Conservation (phyloP, 2,888 invertebrate genomes). For the Eulithis prunata region DNA sequence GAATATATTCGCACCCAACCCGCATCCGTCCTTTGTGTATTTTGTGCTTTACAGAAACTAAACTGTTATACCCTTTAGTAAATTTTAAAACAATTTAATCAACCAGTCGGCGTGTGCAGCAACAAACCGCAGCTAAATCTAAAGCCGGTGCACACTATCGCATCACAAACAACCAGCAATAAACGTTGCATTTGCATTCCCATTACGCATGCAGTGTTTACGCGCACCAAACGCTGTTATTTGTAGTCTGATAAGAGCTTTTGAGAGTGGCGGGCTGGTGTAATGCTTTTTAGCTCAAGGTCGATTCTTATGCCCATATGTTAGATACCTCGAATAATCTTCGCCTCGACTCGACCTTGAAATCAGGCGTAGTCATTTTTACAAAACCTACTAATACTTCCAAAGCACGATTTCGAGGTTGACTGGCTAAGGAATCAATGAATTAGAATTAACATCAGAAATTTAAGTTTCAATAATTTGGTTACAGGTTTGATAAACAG, state of each 20-base stretch:
- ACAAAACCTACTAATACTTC: no score
- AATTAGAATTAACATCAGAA: no score
- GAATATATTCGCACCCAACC: no score
- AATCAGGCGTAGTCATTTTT: no score
- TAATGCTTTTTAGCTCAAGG: conserved; percentile 5
- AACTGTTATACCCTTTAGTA: not conserved
- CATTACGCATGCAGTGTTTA: conserved; percentile 46
- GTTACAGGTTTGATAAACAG: conserved; percentile 15
- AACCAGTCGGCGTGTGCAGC: conserved; percentile 20
- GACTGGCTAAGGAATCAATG: no score
- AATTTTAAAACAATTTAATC: conserved; percentile 31
- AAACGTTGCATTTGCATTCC: conserved; percentile 44
- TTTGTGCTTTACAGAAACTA: not conserved
- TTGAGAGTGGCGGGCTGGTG: conserved; percentile 13
- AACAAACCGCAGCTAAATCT: conserved; percentile 30
- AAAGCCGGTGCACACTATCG: conserved; percentile 35
- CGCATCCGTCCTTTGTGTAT: no score
- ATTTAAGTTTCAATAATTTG: no score
- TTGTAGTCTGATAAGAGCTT: conserved; percentile 40
- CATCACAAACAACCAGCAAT: conserved; percentile 36
- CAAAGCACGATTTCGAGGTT: no score
- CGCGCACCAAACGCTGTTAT: conserved; percentile 36
- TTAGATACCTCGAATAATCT: no score
- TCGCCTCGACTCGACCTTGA: no score
- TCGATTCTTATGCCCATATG: not conserved